Percentiles rank a stretch among this genome's conserved stretches.
phyloP scores from a whole-genome alignment of 2,888 invertebrate species.

The Eulithis prunata region DNA sequence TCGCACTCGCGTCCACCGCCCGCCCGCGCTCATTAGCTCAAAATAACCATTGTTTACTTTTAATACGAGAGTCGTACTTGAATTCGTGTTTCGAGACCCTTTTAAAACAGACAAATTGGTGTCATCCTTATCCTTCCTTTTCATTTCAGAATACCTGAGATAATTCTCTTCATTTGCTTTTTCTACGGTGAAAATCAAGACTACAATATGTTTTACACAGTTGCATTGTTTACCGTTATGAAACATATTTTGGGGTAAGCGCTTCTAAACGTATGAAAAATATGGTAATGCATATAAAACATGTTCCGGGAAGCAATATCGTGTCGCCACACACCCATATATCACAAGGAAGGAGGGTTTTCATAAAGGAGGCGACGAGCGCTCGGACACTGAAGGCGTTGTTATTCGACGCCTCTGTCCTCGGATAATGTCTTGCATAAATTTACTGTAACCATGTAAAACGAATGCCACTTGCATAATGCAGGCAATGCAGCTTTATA shows the following conservation, averaged over 20 bases:
- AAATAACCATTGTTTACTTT: constrained; percentile 61
- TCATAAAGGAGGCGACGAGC: constrained; percentile 73
- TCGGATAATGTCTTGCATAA: constrained; percentile 82
- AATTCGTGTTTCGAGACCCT: constrained; percentile 23
- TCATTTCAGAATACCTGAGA: constrained; percentile 6
- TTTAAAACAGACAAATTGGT: constrained; percentile 33
- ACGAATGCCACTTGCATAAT: constrained; percentile 74
- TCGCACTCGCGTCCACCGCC: constrained; percentile 68
- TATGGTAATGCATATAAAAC: constrained; percentile 64
- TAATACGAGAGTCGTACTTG: constrained; percentile 37
- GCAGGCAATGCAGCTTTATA: constrained; percentile 66
- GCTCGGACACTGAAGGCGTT: constrained; percentile 80
- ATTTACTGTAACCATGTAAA: constrained; percentile 79
- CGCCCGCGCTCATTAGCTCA: constrained; percentile 73
- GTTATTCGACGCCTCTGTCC: constrained; percentile 79
- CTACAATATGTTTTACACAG: neutral
- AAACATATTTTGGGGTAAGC: constrained; percentile 22
- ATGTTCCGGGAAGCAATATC: constrained; percentile 73
- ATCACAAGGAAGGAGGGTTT: constrained; percentile 72
- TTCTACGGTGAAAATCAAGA: neutral
- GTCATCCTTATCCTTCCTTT: constrained; percentile 9
- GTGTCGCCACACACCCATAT: constrained; percentile 72
- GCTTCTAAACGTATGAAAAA: constrained; percentile 49
- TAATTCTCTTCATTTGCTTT: neutral
- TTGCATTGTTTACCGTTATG: constrained; percentile 29